Evolutionary conservation across 2,888 invertebrate species (phyloP).

Genomic region (Campoplex capitator): DNA sequence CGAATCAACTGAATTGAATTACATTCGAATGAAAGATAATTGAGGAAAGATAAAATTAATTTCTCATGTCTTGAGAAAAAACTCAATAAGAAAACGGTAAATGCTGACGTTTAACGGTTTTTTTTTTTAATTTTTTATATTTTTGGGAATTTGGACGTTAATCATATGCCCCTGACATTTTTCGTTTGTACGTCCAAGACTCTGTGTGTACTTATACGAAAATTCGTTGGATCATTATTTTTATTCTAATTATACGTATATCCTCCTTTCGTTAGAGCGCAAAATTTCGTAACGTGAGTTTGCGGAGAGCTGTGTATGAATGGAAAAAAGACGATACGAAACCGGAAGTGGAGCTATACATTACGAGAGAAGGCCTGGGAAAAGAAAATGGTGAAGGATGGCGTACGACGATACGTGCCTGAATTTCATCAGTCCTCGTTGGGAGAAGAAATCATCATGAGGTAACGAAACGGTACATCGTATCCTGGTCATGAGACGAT

Average conservation of each 20-base stretch:
- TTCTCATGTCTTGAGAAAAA: background rate
- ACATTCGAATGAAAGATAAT: background rate
- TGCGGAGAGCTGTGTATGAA: constrained; percentile 24
- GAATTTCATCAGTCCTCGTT: constrained; percentile 17
- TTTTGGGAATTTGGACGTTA: background rate
- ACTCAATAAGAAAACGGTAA: background rate
- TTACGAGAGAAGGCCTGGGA: constrained; percentile 44
- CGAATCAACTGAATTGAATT: background rate
- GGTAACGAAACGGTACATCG: constrained; percentile 32
- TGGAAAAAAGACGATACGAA: constrained; percentile 13
- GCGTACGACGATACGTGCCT: constrained; percentile 2
- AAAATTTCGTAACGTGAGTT: constrained; percentile 30
- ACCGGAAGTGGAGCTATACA: constrained; percentile 37
- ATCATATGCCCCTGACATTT: background rate
- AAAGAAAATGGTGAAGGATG: constrained; percentile 14
- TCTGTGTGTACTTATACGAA: too few species aligned
- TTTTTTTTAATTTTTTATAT: background rate
- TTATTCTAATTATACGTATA: constrained; percentile 15
- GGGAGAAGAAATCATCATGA: constrained; percentile 10
- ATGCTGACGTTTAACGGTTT: background rate
- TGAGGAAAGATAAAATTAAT: background rate
- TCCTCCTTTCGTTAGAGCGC: background rate
- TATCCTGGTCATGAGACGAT: constrained; percentile 10
- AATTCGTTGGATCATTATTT: background rate
- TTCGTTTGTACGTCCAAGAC: background rate